A percentile compares a stretch with the other conserved stretches of the same genome.
These are phyloP conservation scores for Acanthiza pusilla DNA, from an alignment of 2,797 vertebrate genomes.

Conservation along the genomic window DNA sequence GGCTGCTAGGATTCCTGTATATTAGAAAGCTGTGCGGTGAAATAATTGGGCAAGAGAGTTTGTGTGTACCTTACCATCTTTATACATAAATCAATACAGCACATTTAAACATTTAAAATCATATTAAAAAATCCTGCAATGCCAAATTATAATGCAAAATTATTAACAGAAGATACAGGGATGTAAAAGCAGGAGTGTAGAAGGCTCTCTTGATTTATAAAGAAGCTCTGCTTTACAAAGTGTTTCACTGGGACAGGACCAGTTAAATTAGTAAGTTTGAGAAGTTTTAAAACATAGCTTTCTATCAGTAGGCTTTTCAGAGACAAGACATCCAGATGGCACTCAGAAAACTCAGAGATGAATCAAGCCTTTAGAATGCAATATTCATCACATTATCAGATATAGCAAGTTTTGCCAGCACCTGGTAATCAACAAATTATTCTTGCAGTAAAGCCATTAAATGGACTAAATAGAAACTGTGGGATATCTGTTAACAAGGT, in stretches of 20 bases:
- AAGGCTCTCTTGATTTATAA: not conserved
- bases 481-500: constrained; percentile 37
- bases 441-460: constrained; percentile 41
- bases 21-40: not conserved
- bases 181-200: not conserved
- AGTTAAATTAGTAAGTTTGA: not conserved
- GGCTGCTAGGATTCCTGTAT: not conserved
- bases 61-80: not conserved
- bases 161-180: not conserved
- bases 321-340: constrained; percentile 36
- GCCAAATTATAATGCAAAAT: not conserved
- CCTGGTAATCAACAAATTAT: constrained; percentile 44
- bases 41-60: not conserved
- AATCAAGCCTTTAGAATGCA: constrained; percentile 32
- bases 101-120: not conserved
- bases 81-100: not conserved
- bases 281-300: not conserved
- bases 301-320: not conserved
- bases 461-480: constrained; percentile 35
- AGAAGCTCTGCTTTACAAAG: not conserved
- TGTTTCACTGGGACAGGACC: not conserved
- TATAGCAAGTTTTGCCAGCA: constrained; percentile 39
- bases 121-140: not conserved
- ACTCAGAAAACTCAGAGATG: constrained; percentile 4
- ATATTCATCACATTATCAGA: constrained; percentile 51